Evolutionary conservation across 92 coral and sea anemone genomes (phyloP).

Genomic region (Porites lobata): DNA sequence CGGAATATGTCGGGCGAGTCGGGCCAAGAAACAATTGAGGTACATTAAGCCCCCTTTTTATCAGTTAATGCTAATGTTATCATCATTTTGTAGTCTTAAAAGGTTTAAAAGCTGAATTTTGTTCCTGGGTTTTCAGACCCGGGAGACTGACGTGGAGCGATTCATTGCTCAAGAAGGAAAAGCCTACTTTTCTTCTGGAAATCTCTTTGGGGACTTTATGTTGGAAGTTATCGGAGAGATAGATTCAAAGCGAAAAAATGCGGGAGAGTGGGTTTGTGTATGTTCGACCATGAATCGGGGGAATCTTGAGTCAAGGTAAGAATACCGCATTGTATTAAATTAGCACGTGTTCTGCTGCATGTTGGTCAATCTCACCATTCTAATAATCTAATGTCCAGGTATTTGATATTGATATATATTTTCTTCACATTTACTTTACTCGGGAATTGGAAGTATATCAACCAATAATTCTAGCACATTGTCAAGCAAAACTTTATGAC

Average conservation of each 20-base stretch:
- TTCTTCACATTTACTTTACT: background rate
- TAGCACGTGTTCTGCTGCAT: background rate
- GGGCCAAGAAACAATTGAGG: too few species aligned
- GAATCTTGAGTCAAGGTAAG: conserved; percentile 14
- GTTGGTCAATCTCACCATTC: background rate
- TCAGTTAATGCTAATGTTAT: too few species aligned
- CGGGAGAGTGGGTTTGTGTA: background rate
- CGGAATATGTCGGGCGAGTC: too few species aligned
- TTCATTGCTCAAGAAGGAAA: conserved; percentile 2
- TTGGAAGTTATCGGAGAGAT: background rate
- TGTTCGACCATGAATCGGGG: background rate
- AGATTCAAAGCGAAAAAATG: background rate
- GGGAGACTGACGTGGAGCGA: background rate
- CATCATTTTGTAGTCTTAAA: too few species aligned
- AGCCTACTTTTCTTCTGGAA: background rate
- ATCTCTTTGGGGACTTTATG: background rate
- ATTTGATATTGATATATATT: background rate
- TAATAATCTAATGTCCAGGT: background rate
- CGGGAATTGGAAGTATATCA: background rate
- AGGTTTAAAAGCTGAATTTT: conserved; percentile 1
- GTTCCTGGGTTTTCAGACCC: background rate
- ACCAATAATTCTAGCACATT: background rate
- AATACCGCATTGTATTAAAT: background rate
- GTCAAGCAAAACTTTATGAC: background rate
- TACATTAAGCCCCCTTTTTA: too few species aligned